Conservation (phyloP, 2,113 vertebrate species). For the Myrmecobius fasciatus region DNA sequence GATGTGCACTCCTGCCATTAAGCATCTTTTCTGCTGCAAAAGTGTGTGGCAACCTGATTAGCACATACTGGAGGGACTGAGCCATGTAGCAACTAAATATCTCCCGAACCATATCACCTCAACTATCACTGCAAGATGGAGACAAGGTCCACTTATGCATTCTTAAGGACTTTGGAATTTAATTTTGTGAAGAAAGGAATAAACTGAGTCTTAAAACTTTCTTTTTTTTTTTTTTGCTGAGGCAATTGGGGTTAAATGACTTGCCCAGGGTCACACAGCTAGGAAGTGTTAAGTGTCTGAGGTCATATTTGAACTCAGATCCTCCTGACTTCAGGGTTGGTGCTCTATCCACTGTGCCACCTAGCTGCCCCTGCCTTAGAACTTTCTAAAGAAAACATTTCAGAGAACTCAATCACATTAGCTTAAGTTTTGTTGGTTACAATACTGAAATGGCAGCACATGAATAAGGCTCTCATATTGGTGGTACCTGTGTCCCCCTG, state of each 20-base stretch:
- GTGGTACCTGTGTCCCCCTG: background rate
- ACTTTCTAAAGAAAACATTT: background rate
- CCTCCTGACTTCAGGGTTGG: too few relatives aligned
- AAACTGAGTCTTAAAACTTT: background rate
- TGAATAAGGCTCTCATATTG: background rate
- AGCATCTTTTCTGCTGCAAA: constrained; percentile 9
- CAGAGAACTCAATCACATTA: background rate
- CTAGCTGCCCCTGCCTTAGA: too few relatives aligned
- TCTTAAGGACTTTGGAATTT: background rate
- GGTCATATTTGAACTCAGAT: too few relatives aligned
- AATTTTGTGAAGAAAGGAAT: background rate
- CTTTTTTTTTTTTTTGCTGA: too few relatives aligned
- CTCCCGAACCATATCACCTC: background rate
- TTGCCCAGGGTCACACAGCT: too few relatives aligned
- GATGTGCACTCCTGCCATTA: constrained; percentile 11
- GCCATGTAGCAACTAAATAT: background rate
- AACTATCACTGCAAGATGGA: background rate
- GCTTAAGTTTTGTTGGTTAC: background rate
- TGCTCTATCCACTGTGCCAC: too few relatives aligned
- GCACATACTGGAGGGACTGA: background rate
- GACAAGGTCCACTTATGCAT: background rate
- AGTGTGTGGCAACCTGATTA: background rate
- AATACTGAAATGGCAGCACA: background rate
- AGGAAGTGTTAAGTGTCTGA: too few relatives aligned
- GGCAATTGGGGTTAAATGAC: too few relatives aligned